Conservation (phyloP, 2,888 invertebrate species). For the Alloplasta piceator region DNA sequence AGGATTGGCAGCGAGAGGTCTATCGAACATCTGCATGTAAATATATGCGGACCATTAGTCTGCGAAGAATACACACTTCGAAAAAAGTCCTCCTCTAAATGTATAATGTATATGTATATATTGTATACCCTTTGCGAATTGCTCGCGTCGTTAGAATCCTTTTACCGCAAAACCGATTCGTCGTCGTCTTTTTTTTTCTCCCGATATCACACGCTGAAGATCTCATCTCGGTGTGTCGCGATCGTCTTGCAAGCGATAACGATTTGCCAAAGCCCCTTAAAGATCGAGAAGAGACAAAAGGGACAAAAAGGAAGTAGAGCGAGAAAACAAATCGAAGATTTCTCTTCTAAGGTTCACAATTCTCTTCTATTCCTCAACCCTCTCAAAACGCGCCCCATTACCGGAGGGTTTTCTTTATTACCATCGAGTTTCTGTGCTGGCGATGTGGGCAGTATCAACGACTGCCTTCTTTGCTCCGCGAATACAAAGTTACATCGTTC, state of each 20-base stretch:
- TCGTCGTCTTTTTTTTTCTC: slow-evolving; percentile 8
- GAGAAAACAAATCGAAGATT: slow-evolving; percentile 3
- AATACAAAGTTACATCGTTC: slow-evolving; percentile 45
- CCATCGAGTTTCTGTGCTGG: no score
- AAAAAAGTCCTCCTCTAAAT: neutral
- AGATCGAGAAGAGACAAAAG: neutral
- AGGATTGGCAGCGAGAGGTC: slow-evolving; percentile 1
- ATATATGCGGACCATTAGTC: slow-evolving; percentile 29
- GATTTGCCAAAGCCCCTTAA: slow-evolving; percentile 28
- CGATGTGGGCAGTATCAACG: no score
- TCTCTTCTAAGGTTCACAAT: slow-evolving; percentile 28
- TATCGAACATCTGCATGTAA: slow-evolving; percentile 44
- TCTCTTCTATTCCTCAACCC: slow-evolving; percentile 37
- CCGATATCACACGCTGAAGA: slow-evolving; percentile 30
- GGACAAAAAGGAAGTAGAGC: neutral
- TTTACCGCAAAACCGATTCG: slow-evolving; percentile 12
- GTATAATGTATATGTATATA: neutral
- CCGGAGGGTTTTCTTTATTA: slow-evolving; percentile 35
- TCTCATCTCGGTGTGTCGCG: slow-evolving; percentile 19
- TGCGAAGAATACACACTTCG: neutral
- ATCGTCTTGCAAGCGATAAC: slow-evolving; percentile 28
- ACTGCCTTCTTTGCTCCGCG: slow-evolving; percentile 18
- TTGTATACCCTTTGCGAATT: neutral
- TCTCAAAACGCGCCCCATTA: slow-evolving; percentile 20
- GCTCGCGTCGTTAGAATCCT: neutral